phyloP scores from a whole-genome alignment of 2,113 vertebrate species.

The Eulemur rufifrons region DNA sequence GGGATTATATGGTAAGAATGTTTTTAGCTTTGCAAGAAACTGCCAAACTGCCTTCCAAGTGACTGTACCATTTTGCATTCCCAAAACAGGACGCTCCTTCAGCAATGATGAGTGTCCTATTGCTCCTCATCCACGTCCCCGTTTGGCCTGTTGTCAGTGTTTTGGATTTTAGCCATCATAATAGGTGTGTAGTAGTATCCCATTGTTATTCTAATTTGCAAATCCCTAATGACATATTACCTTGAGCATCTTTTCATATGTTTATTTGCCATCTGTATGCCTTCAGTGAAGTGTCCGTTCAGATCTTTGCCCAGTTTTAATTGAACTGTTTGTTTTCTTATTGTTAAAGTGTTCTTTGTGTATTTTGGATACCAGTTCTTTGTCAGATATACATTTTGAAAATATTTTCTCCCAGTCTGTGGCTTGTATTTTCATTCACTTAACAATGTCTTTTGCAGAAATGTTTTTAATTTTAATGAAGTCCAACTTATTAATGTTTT shows the following conservation, averaged over 20 bases:
- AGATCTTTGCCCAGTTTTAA: constrained; percentile 12
- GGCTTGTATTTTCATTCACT: not conserved
- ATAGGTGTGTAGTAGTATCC: not conserved
- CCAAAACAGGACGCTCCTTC: not conserved
- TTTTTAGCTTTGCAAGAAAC: not conserved
- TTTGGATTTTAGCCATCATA: not conserved
- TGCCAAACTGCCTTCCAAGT: not conserved
- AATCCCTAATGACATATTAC: not conserved
- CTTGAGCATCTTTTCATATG: not conserved
- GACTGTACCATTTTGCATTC: not conserved
- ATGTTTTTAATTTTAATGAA: not conserved
- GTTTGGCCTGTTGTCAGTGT: not conserved
- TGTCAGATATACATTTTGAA: not conserved
- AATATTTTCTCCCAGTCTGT: not conserved
- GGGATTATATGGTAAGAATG: not conserved
- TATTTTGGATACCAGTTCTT: not conserved
- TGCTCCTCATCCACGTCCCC: not conserved
- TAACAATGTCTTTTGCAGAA: not conserved
- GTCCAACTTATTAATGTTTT: not conserved
- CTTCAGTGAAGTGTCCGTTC: not conserved
- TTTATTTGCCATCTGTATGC: not conserved
- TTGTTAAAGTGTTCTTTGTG: not conserved
- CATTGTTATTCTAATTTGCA: not conserved
- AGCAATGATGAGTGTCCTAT: not conserved
- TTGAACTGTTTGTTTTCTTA: not conserved